phyloP scores from a whole-genome alignment of 2,113 vertebrate species.

The Agapornis roseicollis region DNA sequence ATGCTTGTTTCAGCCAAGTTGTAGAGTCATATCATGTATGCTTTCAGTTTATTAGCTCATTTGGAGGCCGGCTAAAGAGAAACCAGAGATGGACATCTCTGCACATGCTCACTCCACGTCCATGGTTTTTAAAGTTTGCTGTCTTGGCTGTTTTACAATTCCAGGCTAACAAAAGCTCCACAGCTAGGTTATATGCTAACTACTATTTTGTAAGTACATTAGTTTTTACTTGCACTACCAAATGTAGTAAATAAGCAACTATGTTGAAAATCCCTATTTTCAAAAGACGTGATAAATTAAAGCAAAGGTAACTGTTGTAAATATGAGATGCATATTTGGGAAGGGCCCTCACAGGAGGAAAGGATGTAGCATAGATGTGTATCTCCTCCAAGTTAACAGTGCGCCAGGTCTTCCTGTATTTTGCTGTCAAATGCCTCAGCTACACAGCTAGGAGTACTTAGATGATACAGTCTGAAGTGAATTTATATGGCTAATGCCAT shows the following conservation, averaged over 20 bases:
- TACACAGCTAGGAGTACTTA: background rate
- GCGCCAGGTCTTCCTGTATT: background rate
- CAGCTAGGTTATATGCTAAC: background rate
- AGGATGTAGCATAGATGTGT: background rate
- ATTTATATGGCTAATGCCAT: background rate
- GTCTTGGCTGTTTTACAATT: slow-evolving; percentile 37
- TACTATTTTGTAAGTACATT: background rate
- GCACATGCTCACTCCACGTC: slow-evolving; percentile 52
- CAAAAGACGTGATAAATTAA: background rate
- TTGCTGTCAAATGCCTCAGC: background rate
- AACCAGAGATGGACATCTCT: slow-evolving; percentile 64
- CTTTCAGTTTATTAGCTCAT: slow-evolving; percentile 68
- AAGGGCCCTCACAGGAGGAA: background rate
- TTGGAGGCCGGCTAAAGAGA: slow-evolving; percentile 52
- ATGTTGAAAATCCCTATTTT: background rate
- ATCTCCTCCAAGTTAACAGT: background rate
- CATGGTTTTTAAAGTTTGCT: slow-evolving; percentile 56
- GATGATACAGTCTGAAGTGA: background rate
- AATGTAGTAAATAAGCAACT: background rate
- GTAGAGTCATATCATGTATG: slow-evolving; percentile 46
- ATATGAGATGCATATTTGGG: background rate
- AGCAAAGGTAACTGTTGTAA: background rate
- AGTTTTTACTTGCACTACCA: background rate
- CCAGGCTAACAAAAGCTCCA: slow-evolving; percentile 46
- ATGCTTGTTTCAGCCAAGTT: slow-evolving; percentile 27